These are phyloP conservation scores for Microplitis demolitor DNA, from an alignment of 1,140 invertebrate species.

Conservation along the genomic window DNA sequence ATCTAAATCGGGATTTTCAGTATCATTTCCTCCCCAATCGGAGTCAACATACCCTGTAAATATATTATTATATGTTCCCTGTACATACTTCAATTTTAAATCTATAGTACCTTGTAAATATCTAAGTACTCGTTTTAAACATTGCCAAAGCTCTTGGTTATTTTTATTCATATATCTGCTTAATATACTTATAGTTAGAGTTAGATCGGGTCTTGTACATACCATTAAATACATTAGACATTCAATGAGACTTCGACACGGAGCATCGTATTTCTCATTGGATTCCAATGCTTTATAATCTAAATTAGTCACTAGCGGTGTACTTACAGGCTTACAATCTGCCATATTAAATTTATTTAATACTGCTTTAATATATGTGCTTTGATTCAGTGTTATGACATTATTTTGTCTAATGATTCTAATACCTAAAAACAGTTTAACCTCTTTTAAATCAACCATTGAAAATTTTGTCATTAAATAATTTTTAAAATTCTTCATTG, in stretches of 20 bases:
- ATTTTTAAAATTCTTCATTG: conserved; percentile 15
- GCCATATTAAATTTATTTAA: conserved; percentile 29
- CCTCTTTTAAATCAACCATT: conserved; percentile 25
- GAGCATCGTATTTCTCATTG: conserved; percentile 15
- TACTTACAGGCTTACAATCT: conserved; percentile 20
- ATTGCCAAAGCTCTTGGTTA: conserved; percentile 37
- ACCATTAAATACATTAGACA: conserved; percentile 30
- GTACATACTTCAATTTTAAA: conserved; percentile 39
- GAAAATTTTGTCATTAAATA: conserved; percentile 17
- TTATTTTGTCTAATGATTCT: conserved; percentile 16
- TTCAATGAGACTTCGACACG: conserved; percentile 22
- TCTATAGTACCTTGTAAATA: conserved; percentile 43
- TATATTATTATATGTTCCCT: conserved; percentile 7
- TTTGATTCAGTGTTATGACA: conserved; percentile 19
- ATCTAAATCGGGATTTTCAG: neutral
- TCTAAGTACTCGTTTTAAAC: conserved; percentile 39
- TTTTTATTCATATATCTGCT: conserved; percentile 27
- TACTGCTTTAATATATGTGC: conserved; percentile 18
- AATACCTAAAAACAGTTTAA: conserved; percentile 33
- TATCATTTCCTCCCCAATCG: conserved; percentile 4
- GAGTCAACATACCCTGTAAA: conserved; percentile 18
- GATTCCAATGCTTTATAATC: conserved; percentile 14
- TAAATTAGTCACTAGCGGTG: conserved; percentile 25
- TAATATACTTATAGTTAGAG: neutral
- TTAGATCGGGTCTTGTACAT: conserved; percentile 25